Evolutionary conservation across 2,797 vertebrate genomes (phyloP), one percentile per base, ranked within the genome.

Genomic region (Pipistrellus pipistrellus): DNA sequence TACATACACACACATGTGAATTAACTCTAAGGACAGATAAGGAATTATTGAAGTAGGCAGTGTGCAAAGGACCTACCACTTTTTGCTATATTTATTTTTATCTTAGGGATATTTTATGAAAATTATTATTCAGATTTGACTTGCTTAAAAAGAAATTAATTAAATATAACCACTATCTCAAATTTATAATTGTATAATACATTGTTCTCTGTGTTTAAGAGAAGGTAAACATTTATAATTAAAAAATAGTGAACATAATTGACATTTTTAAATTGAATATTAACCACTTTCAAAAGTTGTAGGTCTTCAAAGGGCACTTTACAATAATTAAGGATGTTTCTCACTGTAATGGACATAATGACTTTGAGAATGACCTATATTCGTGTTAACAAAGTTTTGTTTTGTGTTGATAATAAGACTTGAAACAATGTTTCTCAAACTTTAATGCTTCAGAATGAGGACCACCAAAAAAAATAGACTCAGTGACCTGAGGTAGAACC

Each of bases 81-180:
- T 75, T 87, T 66, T 51, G 25, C 55, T 53, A 4, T 25, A 83
- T 55, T 84, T 90, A 21, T 86, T 91, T 93, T 88, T 81, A 35
- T 51, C 10, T 76, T 15, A 80, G 5, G 3, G 8, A 23, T 38
- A 72, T 48, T 78, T 57, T 78, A 80, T 57, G 7, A 66, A 68
- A 80, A 38, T 69, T 7, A 89, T 72, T 81, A 81, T 75, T 93
- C 21, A 66, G 27, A 17, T 48, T 55, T 69, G 41, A 84, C 27
- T 84, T 64, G 20, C 83, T 83, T 87, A 80, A 51, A 80, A 91
- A 48, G 3, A 77, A 82, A 87, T 72, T 51, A 89, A 68, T 41
- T 86, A 41, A 83, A 77, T 83, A 72, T 57, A 41, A 3, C 4
- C 32, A 71, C 12, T 72, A 75, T 69, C 55, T 86, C 66, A 83